Percentiles rank a stretch among this genome's conserved stretches.
Conservation (phyloP, 2,113 vertebrate genomes). For the Zapornia atra region DNA sequence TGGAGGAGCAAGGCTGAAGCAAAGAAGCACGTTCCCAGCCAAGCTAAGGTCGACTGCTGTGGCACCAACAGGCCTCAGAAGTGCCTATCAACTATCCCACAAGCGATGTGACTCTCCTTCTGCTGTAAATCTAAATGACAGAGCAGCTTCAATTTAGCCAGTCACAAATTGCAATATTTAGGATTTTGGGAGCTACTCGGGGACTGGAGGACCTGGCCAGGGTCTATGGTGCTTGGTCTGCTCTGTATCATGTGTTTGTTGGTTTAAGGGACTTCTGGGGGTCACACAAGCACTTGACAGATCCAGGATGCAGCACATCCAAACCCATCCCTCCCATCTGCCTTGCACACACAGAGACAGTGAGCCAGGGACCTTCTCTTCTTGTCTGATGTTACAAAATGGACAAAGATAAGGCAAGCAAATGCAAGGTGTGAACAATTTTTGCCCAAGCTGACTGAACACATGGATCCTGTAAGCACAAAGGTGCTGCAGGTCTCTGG, state of each 20-base stretch:
- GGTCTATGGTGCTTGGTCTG: neutral
- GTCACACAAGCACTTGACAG: neutral
- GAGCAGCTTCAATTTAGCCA: neutral
- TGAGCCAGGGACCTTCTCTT: neutral
- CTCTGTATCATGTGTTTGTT: accelerated
- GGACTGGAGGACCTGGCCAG: neutral
- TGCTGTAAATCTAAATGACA: neutral
- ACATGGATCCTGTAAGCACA: accelerated
- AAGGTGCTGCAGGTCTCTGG: accelerated
- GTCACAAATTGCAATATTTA: neutral
- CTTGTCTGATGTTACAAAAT: neutral
- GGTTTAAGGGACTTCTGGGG: neutral
- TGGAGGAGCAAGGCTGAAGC: neutral
- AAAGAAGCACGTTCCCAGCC: neutral
- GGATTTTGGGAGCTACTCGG: neutral
- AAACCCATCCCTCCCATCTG: neutral
- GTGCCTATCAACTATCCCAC: neutral
- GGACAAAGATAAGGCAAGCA: neutral
- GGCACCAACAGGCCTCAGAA: neutral
- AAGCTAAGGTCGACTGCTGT: neutral
- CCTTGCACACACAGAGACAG: neutral
- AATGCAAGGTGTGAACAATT: neutral
- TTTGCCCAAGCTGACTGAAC: neutral
- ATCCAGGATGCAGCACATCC: neutral
- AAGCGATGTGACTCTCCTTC: neutral